Evolutionary conservation across 1,140 invertebrate genomes (phyloP).

Genomic region (Pseudomyrmex sp.): DNA sequence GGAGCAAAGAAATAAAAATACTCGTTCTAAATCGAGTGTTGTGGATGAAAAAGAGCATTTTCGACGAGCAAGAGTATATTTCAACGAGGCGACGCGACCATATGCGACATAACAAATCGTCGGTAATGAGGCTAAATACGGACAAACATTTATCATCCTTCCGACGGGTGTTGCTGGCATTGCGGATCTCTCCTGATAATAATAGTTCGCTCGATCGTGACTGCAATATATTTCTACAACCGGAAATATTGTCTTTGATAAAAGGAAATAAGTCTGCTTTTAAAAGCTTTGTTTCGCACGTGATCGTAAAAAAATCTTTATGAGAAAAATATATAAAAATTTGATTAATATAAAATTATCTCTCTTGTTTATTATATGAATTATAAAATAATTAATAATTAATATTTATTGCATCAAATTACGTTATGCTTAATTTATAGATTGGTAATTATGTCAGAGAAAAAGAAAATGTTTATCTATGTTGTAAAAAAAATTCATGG

Average conservation of each 20-base stretch:
- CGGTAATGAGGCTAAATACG: constrained; percentile 76
- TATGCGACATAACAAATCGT: constrained; percentile 74
- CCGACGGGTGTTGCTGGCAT: constrained; percentile 62
- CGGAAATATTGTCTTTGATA: constrained; percentile 15
- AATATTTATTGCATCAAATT: no score
- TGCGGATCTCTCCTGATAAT: constrained; percentile 68
- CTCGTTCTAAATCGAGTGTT: background rate
- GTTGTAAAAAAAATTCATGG: background rate
- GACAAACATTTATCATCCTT: constrained; percentile 74
- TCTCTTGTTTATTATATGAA: no score
- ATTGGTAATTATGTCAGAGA: background rate
- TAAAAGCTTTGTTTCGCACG: no score
- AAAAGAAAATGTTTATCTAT: background rate
- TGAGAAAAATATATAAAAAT: background rate
- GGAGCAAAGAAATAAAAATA: background rate
- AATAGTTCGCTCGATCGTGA: constrained; percentile 66
- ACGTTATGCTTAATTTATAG: background rate
- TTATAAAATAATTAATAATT: no score
- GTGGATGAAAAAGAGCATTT: constrained; percentile 2
- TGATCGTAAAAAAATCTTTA: no score
- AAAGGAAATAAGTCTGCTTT: background rate
- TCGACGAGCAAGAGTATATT: constrained; percentile 13
- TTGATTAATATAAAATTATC: background rate
- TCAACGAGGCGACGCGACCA: constrained; percentile 30
- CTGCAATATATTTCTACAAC: constrained; percentile 27